Evolutionary conservation across 2,113 vertebrate species (phyloP).

Genomic region (Peromyscus californicus): DNA sequence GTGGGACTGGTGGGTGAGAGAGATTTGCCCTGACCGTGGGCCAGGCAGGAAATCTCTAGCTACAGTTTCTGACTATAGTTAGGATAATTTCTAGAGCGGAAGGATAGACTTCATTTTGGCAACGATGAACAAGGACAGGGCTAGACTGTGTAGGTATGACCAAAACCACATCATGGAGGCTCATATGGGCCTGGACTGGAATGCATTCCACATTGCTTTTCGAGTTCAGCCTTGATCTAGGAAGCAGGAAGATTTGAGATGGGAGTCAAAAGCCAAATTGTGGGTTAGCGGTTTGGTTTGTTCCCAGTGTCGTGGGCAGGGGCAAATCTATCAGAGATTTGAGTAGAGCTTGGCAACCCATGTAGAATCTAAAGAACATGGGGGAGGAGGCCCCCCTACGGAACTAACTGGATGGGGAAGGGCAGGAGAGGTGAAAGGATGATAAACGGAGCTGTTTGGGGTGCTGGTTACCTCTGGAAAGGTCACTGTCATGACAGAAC

Average conservation of each 20-base stretch:
- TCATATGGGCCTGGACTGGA: background rate
- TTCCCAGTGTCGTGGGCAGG: background rate
- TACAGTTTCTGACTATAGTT: background rate
- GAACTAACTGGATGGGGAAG: background rate
- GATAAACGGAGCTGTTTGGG: no score
- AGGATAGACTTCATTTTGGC: background rate
- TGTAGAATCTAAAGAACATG: slow-evolving; percentile 2
- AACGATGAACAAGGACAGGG: background rate
- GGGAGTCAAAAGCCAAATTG: background rate
- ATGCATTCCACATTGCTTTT: background rate
- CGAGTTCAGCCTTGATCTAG: background rate
- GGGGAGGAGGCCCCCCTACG: background rate
- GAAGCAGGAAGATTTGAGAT: background rate
- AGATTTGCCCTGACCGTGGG: no score
- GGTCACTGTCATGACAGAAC: no score
- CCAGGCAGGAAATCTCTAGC: no score
- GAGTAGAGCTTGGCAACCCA: background rate
- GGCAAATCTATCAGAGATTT: background rate
- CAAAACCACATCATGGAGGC: background rate
- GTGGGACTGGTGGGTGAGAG: no score
- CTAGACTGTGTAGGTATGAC: background rate
- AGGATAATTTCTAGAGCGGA: background rate
- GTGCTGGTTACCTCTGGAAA: no score
- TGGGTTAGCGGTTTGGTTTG: background rate
- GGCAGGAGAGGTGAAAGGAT: no score